phyloP scores from a whole-genome alignment of 2,797 vertebrate species.

The Agapornis canus region DNA sequence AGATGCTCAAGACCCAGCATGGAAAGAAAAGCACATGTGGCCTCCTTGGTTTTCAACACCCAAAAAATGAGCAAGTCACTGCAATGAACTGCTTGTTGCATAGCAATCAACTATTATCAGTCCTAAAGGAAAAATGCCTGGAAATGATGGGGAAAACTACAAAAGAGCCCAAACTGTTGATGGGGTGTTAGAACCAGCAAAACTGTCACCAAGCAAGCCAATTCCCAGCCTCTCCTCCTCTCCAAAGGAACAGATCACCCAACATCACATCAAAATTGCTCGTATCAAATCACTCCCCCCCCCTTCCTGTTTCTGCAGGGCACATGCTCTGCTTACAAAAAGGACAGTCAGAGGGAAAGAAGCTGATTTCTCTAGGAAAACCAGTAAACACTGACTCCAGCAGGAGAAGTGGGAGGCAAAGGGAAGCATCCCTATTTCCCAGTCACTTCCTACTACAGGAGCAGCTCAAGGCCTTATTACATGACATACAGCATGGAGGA shows the following conservation, averaged over 20 bases:
- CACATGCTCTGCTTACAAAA: neutral
- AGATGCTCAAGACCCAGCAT: neutral
- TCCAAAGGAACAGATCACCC: neutral
- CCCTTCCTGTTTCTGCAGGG: neutral
- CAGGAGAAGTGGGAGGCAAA: neutral
- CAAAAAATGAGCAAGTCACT: neutral
- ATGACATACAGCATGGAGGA: fast-evolving
- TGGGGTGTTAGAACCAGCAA: slow-evolving; percentile 1
- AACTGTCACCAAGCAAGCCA: neutral
- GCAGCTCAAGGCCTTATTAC: neutral
- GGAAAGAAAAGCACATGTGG: neutral
- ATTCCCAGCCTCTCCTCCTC: neutral
- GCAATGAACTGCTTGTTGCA: neutral
- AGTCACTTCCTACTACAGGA: neutral
- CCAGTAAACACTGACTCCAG: fast-evolving
- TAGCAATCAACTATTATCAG: neutral
- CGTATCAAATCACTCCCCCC: neutral
- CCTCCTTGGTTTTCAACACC: neutral
- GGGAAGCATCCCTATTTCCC: neutral
- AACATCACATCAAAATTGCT: neutral
- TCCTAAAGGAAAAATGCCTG: slow-evolving; percentile 26
- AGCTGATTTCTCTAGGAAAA: neutral
- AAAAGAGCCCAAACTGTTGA: neutral
- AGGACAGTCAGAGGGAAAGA: neutral
- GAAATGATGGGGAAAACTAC: neutral